Evolutionary conservation across 2,113 vertebrate species (phyloP), one percentile per base, ranked within the genome.

Genomic region (Ursus arctos): DNA sequence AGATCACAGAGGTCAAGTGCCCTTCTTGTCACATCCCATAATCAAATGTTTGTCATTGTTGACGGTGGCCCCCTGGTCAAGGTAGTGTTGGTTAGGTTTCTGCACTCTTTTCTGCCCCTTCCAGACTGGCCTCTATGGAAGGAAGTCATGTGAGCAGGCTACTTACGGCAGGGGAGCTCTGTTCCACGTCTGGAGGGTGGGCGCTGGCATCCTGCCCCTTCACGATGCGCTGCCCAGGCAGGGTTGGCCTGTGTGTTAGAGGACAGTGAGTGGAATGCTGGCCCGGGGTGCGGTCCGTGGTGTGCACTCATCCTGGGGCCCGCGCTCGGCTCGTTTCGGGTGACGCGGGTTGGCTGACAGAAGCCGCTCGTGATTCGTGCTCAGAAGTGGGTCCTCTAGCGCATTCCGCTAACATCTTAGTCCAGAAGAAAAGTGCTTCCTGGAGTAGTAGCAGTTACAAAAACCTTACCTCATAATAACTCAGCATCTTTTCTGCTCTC

Each of bases 21-120:
- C 47, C 14, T 59, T 59, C 72, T 53, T 2, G 3, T 67, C 79
- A 21, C 24, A 16, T 57, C 67, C 0, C 31, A 2, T 1, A 0
- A 1, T 21, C 43, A 43, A 6, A 18, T 28, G 43, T 80, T 63
- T 72, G 15, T 33, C 3, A 10, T 57, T 26, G 11, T 6, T 18
- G 33, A 33, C 43, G 4, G 0, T 63, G 61, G 16, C 18, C 0
- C 2, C 82, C n/a, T 8, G 51, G 3, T 33, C 0, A 0, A 51
- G 57, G 28, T 8, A 0, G 2, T 36, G 47, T 26, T 8, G 22
- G 1, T 40, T 15, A 0, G 49, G 18, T n/a, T 15, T 87, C 57
- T 61, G 14, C 15, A 67, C 24, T 14, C 15, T 21, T 24, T 9
- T 31, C 14, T 22, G 11, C 19, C 1, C n/a, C 26, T 40, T 43